Base-by-base conservation (phyloP, 2,113 vertebrate species). In the Glareola pratincola region DNA sequence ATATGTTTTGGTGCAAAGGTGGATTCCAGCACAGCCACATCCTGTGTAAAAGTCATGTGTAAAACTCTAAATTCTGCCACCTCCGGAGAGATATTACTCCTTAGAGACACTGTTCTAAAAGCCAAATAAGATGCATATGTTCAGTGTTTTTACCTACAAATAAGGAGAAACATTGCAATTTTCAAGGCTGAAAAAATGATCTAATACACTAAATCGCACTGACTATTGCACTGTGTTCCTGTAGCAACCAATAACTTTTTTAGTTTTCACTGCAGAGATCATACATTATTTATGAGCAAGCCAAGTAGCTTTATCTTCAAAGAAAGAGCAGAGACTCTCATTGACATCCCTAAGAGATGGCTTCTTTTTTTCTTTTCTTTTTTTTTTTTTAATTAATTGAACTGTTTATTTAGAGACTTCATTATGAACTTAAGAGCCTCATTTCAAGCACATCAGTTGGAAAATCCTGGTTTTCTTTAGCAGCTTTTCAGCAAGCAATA, bases 261-360 rank as follows among this genome's bases (percentile, higher is more conserved):
- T 34, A 76, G 50, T 39, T 85, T 88, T 87, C n/a, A 48, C 34
- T 90, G 57, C 19, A 73, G 53, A 88, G 36, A 8, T 2, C 7
- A 77, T 96, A 37, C 10, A 83, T 90, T 86, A 94, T 90, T 92
- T 90, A 95, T 88, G 17, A 95, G 50, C 19, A 78, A 88, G 19
- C 2, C 57, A 93, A 79, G 39, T 43, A 91, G 15, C 50, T 96
- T 92, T 75, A 75, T 64, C 82, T 88, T 92, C 79, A 93, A 83
- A 85, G 74, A 90, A 92, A 80, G 39, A 82, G 26, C 34, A 56
- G 56, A 62, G 32, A 88, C 7, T 71, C 54, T 88, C 59, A 66
- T 10, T 85, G 62, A 73, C 45, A 85, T 36, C 45, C 39, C 32
- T 69, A 27, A 64, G 36, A 88, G 47, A 75, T 15, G 2, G 2